These are phyloP conservation scores for Colletes collaris DNA, from an alignment of 2,888 invertebrate species.

Conservation along the genomic window DNA sequence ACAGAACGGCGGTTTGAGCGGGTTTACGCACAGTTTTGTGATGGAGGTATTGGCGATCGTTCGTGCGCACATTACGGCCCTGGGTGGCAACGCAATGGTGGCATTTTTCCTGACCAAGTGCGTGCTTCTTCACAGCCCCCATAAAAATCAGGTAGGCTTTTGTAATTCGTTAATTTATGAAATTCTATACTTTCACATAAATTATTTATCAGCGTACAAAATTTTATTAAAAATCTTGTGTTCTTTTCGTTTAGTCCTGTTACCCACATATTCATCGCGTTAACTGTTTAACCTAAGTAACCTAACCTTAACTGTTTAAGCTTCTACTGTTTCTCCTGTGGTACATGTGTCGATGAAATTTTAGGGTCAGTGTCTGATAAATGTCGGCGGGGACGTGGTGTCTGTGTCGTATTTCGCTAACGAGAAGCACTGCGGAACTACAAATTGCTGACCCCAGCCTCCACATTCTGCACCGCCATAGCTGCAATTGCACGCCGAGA, in stretches of 20 bases:
- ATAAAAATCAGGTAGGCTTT: slow-evolving; percentile 95
- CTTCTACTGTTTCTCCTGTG: too few relatives aligned
- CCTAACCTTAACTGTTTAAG: too few relatives aligned
- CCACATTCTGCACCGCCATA: slow-evolving; percentile 81
- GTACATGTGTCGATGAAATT: slow-evolving; percentile 73
- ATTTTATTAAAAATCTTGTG: too few relatives aligned
- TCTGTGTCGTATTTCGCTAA: slow-evolving; percentile 89
- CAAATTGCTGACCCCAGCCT: slow-evolving; percentile 80
- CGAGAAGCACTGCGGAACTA: slow-evolving; percentile 77
- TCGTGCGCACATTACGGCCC: slow-evolving; percentile 94
- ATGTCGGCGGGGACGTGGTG: slow-evolving; percentile 97
- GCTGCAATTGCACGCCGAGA: slow-evolving; percentile 43
- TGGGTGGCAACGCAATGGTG: slow-evolving; percentile 98
- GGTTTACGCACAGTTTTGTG: slow-evolving; percentile 96
- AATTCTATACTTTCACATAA: too few relatives aligned
- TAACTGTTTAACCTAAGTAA: too few relatives aligned
- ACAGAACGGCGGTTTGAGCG: slow-evolving; percentile 94
- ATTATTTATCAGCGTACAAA: too few relatives aligned
- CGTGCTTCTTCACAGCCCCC: slow-evolving; percentile 94
- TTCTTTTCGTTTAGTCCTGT: too few relatives aligned
- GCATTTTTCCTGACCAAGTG: slow-evolving; percentile 97
- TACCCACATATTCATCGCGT: too few relatives aligned
- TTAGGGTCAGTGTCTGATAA: slow-evolving; percentile 97
- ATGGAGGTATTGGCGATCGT: slow-evolving; percentile 97
- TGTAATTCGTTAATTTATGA: too few relatives aligned